Percentiles rank a stretch among this genome's conserved stretches.
phyloP scores from a whole-genome alignment of 2,888 invertebrate species.

The Apeira syringaria region DNA sequence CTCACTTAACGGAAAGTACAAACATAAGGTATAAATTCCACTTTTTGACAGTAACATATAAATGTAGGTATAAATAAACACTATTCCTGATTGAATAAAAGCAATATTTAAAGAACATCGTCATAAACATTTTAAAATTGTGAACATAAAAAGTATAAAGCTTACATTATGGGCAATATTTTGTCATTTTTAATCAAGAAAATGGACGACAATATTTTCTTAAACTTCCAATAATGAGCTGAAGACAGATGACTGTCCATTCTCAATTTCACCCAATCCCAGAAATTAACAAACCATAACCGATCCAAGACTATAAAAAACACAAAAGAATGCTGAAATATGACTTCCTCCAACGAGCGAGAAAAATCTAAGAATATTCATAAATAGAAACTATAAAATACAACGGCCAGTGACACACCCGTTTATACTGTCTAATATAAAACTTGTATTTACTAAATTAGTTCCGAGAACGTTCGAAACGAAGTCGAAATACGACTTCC shows the following conservation, averaged over 20 bases:
- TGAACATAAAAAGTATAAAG: no score
- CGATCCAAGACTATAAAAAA: conserved; percentile 25
- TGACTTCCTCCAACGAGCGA: conserved; percentile 58
- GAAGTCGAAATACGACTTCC: conserved; percentile 65
- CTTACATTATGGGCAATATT: not conserved
- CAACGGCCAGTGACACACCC: conserved; percentile 43
- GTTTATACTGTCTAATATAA: conserved; percentile 39
- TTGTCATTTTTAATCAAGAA: conserved; percentile 1
- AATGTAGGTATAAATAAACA: no score
- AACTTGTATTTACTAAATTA: conserved; percentile 69
- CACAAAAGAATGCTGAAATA: conserved; percentile 43
- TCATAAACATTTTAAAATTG: not conserved
- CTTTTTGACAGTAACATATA: no score
- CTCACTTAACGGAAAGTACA: no score
- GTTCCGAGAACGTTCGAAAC: conserved; percentile 57
- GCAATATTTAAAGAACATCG: conserved; percentile 3
- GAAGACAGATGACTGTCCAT: conserved; percentile 3
- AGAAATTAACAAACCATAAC: conserved; percentile 26
- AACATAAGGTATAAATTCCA: no score
- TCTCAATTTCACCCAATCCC: conserved; percentile 14
- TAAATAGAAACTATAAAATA: conserved; percentile 67
- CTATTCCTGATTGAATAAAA: no score
- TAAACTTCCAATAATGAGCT: not conserved
- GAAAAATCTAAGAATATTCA: conserved; percentile 44
- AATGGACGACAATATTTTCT: not conserved